These are phyloP conservation scores for Trematocara caparti DNA, from an alignment of 2,797 vertebrate species.

Conservation along the genomic window DNA sequence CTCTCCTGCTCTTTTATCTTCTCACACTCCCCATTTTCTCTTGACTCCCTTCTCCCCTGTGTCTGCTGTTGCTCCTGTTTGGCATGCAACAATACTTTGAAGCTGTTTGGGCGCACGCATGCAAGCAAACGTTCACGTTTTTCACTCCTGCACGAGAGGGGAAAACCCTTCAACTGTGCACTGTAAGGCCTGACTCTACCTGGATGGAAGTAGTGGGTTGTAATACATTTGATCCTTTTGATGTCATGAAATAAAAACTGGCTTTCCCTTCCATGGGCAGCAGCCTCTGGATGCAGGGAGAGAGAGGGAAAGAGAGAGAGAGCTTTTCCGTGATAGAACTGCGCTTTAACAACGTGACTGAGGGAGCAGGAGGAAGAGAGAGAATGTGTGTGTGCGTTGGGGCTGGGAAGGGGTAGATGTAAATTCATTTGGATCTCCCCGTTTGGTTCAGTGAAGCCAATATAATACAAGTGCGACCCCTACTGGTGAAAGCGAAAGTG, in stretches of 20 bases:
- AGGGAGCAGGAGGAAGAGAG: slow-evolving; percentile 32
- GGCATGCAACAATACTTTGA: not conserved
- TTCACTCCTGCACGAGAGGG: not conserved
- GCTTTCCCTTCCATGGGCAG: slow-evolving; percentile 24
- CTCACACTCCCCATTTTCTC: not conserved
- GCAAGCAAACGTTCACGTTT: not conserved
- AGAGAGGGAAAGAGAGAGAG: not conserved
- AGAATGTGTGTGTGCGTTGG: not conserved
- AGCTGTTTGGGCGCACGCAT: not conserved
- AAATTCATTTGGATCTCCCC: slow-evolving; percentile 71
- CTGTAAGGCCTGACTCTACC: not conserved
- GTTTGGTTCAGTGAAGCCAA: slow-evolving; percentile 54
- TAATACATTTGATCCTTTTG: slow-evolving; percentile 31
- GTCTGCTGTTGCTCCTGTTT: not conserved
- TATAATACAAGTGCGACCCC: slow-evolving; percentile 77
- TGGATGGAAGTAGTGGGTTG: not conserved
- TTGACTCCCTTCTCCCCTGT: not conserved
- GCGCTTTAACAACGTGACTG: slow-evolving; percentile 75
- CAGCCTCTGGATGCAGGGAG: slow-evolving; percentile 10
- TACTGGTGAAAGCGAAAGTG: slow-evolving; percentile 27
- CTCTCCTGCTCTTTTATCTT: not conserved
- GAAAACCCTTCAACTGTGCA: not conserved
- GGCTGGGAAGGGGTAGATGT: slow-evolving; percentile 25
- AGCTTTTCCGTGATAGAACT: slow-evolving; percentile 32
- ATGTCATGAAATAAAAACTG: slow-evolving; percentile 32